These are phyloP conservation scores for Typhlichthys subterraneus DNA, from an alignment of 2,797 vertebrate genomes.

Conservation along the genomic window DNA sequence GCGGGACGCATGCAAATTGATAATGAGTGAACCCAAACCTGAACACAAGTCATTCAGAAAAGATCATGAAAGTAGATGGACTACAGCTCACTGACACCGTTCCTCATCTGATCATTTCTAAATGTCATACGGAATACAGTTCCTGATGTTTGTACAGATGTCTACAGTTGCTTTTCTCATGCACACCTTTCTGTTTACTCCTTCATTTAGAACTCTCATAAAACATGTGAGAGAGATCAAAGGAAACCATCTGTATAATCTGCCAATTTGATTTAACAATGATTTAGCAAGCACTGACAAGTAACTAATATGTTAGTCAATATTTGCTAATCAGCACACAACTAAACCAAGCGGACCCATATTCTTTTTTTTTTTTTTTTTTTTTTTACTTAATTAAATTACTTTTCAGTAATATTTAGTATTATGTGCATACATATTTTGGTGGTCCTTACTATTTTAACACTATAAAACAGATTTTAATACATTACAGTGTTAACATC, in stretches of 20 bases:
- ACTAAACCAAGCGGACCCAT: no score
- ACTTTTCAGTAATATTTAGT: not conserved
- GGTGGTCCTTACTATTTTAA: not conserved
- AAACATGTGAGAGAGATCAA: slow-evolving; percentile 3
- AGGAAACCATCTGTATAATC: slow-evolving; percentile 1
- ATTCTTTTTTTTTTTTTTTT: no score
- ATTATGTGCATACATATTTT: not conserved
- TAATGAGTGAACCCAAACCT: slow-evolving; percentile 34
- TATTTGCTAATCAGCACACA: no score
- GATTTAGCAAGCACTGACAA: not conserved
- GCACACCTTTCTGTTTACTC: not conserved
- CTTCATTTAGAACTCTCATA: not conserved
- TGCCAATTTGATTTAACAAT: not conserved
- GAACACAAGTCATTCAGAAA: not conserved
- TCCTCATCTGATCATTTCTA: no score
- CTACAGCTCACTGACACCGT: no score
- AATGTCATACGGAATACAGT: no score
- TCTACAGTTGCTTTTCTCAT: no score
- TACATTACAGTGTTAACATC: slow-evolving; percentile 29
- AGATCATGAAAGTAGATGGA: no score
- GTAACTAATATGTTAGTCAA: not conserved
- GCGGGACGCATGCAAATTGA: slow-evolving; percentile 62
- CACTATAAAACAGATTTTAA: not conserved
- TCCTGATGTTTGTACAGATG: not conserved
- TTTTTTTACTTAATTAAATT: no score